Evolutionary conservation across 1,140 invertebrate genomes (phyloP), one percentile per base, ranked within the genome.

Genomic region (Apis cerana): DNA sequence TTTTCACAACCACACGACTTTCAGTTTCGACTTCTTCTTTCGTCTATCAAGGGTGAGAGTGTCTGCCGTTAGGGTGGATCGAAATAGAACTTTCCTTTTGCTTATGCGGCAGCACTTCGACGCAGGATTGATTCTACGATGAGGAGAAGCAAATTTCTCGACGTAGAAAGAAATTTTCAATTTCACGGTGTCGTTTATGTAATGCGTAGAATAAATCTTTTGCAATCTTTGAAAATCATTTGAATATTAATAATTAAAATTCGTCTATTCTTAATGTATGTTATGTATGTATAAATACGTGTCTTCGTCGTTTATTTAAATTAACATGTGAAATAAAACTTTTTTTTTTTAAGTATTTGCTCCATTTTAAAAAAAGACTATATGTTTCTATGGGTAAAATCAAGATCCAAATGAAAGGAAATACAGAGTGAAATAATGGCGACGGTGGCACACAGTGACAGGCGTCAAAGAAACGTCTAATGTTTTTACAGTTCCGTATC

Each of bases 401-500:
- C n/a, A 19, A 54, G 23, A 17, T 54, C 21, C 48, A 11, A 70
- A 21, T 19, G 23, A 54, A 19, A 33, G 27, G 69, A 23, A 27
- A 56, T 33, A 64, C 69, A 71, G 27, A 56, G 69, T 12, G 8
- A 58, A 33, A 56, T 33, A 72, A 33, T 13, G 19, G n/a, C 33
- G 54, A 2, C 12, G 27, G 8, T 54, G 50, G 50, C 50, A 27
- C 43, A n/a, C 48, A 71, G n/a, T 10, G 23, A 71, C 17, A 19
- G 69, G 23, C 17, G 17, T 54, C 52, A 23, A 67, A 27, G 27
- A 76, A 76, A 76, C 43, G 54, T 56, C 27, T 48, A 64, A 43
- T 65, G 75, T 77, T 77, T 77, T 77, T 77, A 56, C 23, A 48
- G 17, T 65, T 59, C 19, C 21, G 19, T 74, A 59, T 58, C 68